phyloP scores from a whole-genome alignment of 2,797 vertebrate genomes.

The Limosa lapponica region DNA sequence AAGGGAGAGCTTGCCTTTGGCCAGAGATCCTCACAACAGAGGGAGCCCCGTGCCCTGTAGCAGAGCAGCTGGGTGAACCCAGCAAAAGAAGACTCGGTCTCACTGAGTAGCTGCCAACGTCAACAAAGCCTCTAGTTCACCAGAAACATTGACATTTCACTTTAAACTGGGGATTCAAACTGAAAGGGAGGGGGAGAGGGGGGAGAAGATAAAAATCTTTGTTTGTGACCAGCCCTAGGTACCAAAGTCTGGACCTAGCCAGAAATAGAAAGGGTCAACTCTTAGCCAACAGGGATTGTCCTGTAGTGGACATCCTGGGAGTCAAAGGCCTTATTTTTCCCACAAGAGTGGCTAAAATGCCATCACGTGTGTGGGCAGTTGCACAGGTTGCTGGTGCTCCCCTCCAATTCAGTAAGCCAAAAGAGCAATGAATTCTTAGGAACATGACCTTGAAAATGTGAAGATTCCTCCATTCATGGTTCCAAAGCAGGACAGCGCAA shows the following conservation, averaged over 20 bases:
- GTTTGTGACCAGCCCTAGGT: neutral
- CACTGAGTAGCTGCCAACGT: neutral
- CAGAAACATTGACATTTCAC: neutral
- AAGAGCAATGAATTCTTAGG: neutral
- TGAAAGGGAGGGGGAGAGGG: neutral
- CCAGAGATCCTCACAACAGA: neutral
- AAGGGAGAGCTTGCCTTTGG: neutral
- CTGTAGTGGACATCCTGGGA: neutral
- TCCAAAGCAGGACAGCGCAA: constrained; percentile 75
- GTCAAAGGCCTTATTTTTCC: neutral
- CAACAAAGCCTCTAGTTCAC: neutral
- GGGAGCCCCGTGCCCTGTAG: neutral
- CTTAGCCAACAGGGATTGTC: neutral
- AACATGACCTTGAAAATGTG: constrained; percentile 70
- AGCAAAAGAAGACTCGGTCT: neutral
- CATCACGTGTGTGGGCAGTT: neutral
- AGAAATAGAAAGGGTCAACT: neutral
- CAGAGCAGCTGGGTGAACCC: neutral
- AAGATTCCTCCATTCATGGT: constrained; percentile 78
- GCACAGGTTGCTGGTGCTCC: neutral
- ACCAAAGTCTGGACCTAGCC: neutral
- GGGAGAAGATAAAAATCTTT: neutral
- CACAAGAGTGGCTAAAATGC: neutral
- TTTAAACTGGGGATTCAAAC: neutral
- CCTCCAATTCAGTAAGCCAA: neutral